Percentiles rank a stretch among this genome's conserved stretches.
Evolutionary conservation across 2,797 vertebrate genomes (phyloP).

Genomic region (Valencia hispanica): DNA sequence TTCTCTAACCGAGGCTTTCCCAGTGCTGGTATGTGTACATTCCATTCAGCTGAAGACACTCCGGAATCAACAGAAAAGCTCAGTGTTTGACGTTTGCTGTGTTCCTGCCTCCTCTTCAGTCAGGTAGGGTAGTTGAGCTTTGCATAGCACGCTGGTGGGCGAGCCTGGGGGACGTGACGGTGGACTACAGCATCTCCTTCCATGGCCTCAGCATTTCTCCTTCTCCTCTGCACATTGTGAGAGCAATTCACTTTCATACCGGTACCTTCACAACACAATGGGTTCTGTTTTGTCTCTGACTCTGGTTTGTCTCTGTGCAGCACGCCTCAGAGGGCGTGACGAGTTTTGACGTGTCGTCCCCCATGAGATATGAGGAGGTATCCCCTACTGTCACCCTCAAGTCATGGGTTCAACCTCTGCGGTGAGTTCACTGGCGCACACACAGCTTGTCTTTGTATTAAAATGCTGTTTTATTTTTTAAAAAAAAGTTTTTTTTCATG

Average conservation of each 20-base stretch:
- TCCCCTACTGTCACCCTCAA: constrained; percentile 94
- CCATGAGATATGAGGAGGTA: constrained; percentile 94
- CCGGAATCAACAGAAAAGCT: background rate
- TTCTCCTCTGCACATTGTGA: constrained; percentile 93
- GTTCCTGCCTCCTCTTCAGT: constrained; percentile 72
- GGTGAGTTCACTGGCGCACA: constrained; percentile 74
- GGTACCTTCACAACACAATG: background rate
- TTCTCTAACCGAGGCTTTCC: constrained; percentile 93
- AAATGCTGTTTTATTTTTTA: background rate
- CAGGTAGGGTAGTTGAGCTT: constrained; percentile 91
- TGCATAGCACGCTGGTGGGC: constrained; percentile 99
- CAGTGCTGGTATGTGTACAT: constrained; percentile 86
- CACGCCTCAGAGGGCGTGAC: constrained; percentile 95
- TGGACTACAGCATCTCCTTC: constrained; percentile 94
- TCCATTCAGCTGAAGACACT: background rate
- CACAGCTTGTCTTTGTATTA: background rate
- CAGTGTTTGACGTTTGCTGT: background rate
- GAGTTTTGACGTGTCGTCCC: constrained; percentile 91
- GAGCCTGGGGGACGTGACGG: constrained; percentile 93
- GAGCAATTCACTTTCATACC: constrained; percentile 49
- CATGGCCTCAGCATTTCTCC: constrained; percentile 89
- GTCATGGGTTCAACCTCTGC: constrained; percentile 96
- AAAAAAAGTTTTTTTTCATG: too few relatives aligned
- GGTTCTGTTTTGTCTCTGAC: constrained; percentile 5
- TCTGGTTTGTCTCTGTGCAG: constrained; percentile 66